phyloP scores from a whole-genome alignment of 2,113 vertebrate species.

The Corythornis cristatus region DNA sequence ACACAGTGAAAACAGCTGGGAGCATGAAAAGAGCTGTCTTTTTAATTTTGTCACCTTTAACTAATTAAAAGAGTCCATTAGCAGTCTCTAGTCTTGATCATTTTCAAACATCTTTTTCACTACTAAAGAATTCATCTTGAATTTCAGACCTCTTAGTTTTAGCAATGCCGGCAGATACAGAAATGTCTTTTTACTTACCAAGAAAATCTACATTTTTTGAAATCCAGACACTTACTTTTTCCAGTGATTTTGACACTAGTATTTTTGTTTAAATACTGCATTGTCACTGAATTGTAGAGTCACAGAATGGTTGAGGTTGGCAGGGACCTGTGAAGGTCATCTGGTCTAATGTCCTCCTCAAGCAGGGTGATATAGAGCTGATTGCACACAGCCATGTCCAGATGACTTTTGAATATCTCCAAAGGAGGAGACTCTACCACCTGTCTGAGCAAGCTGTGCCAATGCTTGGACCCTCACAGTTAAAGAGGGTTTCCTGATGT shows the following conservation, averaged over 20 bases:
- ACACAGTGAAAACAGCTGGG: neutral
- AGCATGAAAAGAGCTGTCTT: neutral
- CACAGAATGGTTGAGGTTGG: neutral
- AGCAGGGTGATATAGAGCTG: rapidly evolving
- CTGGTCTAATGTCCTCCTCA: neutral
- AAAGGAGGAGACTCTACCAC: too few relatives aligned
- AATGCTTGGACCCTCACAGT: too few relatives aligned
- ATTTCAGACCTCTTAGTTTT: neutral
- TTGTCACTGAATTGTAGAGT: neutral
- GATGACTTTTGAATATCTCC: too few relatives aligned
- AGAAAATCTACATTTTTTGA: neutral
- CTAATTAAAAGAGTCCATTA: neutral
- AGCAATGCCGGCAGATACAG: neutral
- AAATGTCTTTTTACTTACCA: neutral
- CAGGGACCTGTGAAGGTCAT: neutral
- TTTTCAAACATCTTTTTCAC: conserved; percentile 34
- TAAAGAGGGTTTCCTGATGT: too few relatives aligned
- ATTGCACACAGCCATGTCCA: neutral
- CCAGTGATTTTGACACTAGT: neutral
- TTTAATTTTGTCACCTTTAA: neutral
- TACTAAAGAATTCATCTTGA: conserved; percentile 13
- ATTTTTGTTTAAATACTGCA: neutral
- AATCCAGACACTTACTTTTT: neutral
- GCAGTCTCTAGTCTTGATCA: neutral
- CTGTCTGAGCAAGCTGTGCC: too few relatives aligned